Conservation (phyloP, 2,888 invertebrate genomes). For the Acleris sparsana region DNA sequence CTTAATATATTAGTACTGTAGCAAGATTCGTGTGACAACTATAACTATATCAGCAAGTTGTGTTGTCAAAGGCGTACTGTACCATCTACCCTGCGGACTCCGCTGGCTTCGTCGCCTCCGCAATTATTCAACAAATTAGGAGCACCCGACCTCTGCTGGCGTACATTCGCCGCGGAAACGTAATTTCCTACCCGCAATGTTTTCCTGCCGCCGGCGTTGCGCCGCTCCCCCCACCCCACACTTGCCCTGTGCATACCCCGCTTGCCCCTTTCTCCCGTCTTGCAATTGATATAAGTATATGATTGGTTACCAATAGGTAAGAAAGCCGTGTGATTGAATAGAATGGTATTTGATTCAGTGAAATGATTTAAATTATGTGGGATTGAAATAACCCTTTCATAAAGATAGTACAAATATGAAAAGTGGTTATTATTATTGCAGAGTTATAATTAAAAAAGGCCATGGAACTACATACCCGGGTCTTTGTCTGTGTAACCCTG, state of each 20-base stretch:
- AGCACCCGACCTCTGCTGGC: conserved; percentile 53
- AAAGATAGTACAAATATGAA: too few relatives aligned
- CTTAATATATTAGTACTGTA: too few relatives aligned
- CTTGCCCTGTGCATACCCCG: conserved; percentile 32
- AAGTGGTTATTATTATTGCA: too few relatives aligned
- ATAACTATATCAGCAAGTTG: not conserved
- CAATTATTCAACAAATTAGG: conserved; percentile 72
- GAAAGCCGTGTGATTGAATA: conserved; percentile 44
- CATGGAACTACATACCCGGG: too few relatives aligned
- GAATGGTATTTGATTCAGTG: conserved; percentile 8
- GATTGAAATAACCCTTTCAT: too few relatives aligned
- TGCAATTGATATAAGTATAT: conserved; percentile 48
- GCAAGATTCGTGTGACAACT: too few relatives aligned
- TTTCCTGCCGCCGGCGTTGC: conserved; percentile 55
- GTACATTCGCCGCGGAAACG: conserved; percentile 49
- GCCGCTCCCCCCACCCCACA: conserved; percentile 1
- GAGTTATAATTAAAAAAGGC: too few relatives aligned
- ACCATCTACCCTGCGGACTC: conserved; percentile 11
- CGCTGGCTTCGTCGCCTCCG: conserved; percentile 44
- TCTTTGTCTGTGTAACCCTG: too few relatives aligned
- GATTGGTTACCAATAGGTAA: conserved; percentile 44
- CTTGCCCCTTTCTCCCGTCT: conserved; percentile 30
- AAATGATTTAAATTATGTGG: not conserved
- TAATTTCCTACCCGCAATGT: conserved; percentile 65
- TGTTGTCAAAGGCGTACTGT: conserved; percentile 21